Conservation (phyloP, 2,113 vertebrate genomes). For the Macrotis lagotis region DNA sequence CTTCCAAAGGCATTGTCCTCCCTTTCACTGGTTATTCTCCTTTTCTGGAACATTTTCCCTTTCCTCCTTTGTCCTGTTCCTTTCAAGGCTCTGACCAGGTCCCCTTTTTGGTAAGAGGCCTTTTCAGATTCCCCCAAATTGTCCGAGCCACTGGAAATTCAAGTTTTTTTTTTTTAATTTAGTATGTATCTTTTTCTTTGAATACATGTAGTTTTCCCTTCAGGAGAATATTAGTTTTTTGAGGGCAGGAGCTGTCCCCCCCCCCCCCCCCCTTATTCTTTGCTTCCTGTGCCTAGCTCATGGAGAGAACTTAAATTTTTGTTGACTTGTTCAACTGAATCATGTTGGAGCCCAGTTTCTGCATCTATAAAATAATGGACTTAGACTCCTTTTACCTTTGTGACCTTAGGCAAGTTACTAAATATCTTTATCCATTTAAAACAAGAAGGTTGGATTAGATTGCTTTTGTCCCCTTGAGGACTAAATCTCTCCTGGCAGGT, state of each 20-base stretch:
- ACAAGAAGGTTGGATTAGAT: background rate
- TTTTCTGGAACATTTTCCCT: background rate
- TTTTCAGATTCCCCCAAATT: background rate
- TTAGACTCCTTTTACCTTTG: background rate
- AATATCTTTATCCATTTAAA: background rate
- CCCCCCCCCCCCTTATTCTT: no score
- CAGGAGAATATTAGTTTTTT: background rate
- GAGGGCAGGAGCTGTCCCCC: background rate
- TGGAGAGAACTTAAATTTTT: background rate
- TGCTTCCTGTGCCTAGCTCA: background rate
- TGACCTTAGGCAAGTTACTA: background rate
- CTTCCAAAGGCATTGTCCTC: background rate
- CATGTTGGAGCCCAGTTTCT: background rate
- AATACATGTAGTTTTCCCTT: background rate
- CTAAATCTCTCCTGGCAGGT: background rate
- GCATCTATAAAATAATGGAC: background rate
- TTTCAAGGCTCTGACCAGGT: background rate
- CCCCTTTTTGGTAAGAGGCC: background rate
- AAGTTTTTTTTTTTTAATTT: background rate
- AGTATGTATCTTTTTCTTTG: background rate
- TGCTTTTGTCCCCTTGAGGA: background rate
- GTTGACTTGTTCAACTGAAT: background rate
- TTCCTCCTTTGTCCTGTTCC: background rate
- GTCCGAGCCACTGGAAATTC: background rate
- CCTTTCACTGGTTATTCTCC: background rate